These are phyloP conservation scores for Microplitis demolitor DNA, from an alignment of 1,140 invertebrate species.

Conservation along the genomic window DNA sequence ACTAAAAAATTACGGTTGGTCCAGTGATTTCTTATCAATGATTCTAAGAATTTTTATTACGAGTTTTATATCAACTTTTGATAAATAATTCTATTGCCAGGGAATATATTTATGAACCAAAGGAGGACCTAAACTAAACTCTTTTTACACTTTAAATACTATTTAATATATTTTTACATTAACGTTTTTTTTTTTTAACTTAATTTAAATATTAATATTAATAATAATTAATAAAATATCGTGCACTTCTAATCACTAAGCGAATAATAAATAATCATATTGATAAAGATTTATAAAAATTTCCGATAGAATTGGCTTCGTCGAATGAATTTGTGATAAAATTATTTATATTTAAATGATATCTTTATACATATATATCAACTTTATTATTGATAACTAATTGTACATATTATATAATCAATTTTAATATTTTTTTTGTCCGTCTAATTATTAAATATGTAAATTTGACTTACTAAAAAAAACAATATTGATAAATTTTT, in stretches of 20 bases:
- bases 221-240: not conserved
- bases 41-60: not conserved
- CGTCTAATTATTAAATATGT: no score
- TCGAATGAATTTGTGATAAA: conserved; percentile 10
- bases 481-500: no score
- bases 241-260: not conserved
- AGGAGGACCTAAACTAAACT: not conserved
- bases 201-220: not conserved
- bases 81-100: not conserved
- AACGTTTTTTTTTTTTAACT: not conserved
- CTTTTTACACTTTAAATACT: not conserved
- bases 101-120: conserved; percentile 9
- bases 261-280: not conserved
- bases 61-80: not conserved
- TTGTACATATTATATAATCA: conserved; percentile 3
- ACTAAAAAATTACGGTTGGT: not conserved
- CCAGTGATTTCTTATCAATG: not conserved
- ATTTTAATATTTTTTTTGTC: not conserved
- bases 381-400: not conserved
- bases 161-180: not conserved
- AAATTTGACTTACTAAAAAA: no score
- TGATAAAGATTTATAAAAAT: no score
- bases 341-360: conserved; percentile 1
- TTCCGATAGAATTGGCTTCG: not conserved
- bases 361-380: not conserved